These are phyloP conservation scores for Phaonia tiefii DNA, from an alignment of 2,888 invertebrate genomes.

Conservation along the genomic window DNA sequence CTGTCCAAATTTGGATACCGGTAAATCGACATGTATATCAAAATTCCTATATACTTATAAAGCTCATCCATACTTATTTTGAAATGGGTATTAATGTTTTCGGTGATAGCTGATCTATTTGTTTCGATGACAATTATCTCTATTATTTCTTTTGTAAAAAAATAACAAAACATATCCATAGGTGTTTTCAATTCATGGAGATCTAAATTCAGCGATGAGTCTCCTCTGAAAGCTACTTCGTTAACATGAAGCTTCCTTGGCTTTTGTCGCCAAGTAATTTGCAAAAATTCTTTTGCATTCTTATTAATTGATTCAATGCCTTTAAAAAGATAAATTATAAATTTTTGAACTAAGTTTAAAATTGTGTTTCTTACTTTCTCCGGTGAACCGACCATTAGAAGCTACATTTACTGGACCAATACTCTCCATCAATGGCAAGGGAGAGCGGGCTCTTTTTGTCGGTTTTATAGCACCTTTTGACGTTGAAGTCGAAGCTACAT, in stretches of 20 bases:
- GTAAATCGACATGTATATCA: too few species aligned
- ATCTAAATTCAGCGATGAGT: neutral
- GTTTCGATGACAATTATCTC: too few species aligned
- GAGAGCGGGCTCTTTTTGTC: constrained; percentile 22
- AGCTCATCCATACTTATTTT: too few species aligned
- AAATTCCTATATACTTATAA: too few species aligned
- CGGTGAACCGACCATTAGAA: constrained; percentile 19
- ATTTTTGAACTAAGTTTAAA: constrained; percentile 8
- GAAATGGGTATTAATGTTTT: too few species aligned
- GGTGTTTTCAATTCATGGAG: too few species aligned
- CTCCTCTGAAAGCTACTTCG: constrained; percentile 24
- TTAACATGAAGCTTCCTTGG: constrained; percentile 21
- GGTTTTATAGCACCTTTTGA: constrained; percentile 26
- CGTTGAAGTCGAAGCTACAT: constrained; percentile 7
- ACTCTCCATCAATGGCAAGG: constrained; percentile 26
- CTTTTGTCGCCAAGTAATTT: constrained; percentile 19
- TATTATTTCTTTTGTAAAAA: too few species aligned
- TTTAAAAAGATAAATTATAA: constrained; percentile 18
- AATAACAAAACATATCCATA: too few species aligned
- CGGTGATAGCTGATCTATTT: too few species aligned
- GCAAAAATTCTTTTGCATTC: constrained; percentile 15
- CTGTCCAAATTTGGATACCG: too few species aligned
- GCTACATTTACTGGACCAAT: constrained; percentile 28
- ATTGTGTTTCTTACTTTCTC: constrained; percentile 16
- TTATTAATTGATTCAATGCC: constrained; percentile 17